Conservation (phyloP, 2,797 vertebrate genomes). For the Dipus sagitta region DNA sequence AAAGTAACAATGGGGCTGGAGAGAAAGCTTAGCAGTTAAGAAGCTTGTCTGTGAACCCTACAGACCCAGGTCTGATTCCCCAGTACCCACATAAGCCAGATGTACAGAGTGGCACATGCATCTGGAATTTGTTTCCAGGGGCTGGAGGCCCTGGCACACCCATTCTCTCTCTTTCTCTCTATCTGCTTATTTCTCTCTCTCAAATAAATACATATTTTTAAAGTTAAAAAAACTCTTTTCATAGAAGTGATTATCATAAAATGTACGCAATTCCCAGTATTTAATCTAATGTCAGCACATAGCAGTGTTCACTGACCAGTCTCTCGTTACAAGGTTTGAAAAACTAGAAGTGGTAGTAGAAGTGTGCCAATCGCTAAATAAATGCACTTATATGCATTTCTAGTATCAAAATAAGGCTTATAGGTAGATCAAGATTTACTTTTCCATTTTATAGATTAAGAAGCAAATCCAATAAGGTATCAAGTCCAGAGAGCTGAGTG, state of each 20-base stretch:
- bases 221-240: neutral
- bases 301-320: neutral
- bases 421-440: neutral
- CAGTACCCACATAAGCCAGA: too few relatives aligned
- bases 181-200: too few relatives aligned
- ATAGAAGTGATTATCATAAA: neutral
- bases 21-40: too few relatives aligned
- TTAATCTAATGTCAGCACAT: neutral
- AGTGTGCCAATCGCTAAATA: neutral
- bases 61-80: too few relatives aligned
- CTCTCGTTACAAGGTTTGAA: neutral
- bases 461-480: neutral
- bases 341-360: neutral
- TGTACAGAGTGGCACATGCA: too few relatives aligned
- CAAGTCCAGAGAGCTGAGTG: neutral
- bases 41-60: too few relatives aligned
- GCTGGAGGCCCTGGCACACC: too few relatives aligned
- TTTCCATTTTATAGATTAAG: constrained; percentile 7
- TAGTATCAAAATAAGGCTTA: constrained; percentile 37
- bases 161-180: too few relatives aligned
- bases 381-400: neutral
- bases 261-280: neutral
- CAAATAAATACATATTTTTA: too few relatives aligned
- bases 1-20: too few relatives aligned
- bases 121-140: too few relatives aligned